phyloP scores from a whole-genome alignment of 2,113 vertebrate genomes.

The Ceuthmochares aereus region DNA sequence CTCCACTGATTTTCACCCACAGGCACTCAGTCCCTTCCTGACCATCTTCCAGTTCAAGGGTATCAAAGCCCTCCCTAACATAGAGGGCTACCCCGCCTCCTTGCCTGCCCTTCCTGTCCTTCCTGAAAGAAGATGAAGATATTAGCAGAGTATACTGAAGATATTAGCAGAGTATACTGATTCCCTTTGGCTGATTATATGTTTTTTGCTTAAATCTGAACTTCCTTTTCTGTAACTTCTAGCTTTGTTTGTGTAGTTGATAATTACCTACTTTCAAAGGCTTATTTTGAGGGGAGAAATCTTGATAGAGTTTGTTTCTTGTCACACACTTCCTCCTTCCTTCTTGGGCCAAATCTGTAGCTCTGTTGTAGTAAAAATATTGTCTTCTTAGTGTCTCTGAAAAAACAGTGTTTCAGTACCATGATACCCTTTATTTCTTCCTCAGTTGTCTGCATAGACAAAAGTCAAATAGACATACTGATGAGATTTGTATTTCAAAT shows the following conservation, averaged over 20 bases:
- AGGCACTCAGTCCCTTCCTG: too few species aligned
- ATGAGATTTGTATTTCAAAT: not conserved
- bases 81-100: too few species aligned
- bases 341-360: not conserved
- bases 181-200: not conserved
- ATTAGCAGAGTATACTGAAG: too few species aligned
- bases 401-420: not conserved
- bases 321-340: not conserved
- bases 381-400: not conserved
- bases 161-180: not conserved
- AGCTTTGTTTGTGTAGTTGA: not conserved
- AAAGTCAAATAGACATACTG: not conserved
- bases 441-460: not conserved
- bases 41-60: too few species aligned
- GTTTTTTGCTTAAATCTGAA: not conserved
- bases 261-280: not conserved
- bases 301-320: not conserved
- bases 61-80: too few species aligned
- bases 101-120: too few species aligned
- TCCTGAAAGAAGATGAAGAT: too few species aligned
- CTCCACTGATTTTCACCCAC: too few species aligned
- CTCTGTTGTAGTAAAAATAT: not conserved
- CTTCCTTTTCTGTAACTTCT: not conserved
- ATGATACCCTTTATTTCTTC: not conserved
- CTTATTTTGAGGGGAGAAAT: not conserved